A percentile compares a stretch with the other conserved stretches of the same genome.
These are phyloP conservation scores for Cochlearius cochlearius DNA, from an alignment of 2,113 vertebrate species.

Conservation along the genomic window DNA sequence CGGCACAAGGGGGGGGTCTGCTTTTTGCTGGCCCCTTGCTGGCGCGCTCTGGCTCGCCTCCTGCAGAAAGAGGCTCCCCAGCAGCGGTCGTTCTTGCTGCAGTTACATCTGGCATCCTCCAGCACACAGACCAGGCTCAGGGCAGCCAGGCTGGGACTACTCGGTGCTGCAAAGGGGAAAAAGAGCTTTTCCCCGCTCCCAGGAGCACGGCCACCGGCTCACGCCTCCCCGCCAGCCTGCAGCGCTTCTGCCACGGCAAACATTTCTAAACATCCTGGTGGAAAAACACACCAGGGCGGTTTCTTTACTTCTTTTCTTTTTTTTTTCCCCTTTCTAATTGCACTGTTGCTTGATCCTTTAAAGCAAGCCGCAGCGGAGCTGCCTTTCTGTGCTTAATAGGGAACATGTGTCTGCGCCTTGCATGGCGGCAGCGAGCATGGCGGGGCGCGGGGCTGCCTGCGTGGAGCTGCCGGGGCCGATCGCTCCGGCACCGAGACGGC, in stretches of 20 bases:
- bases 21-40: background rate
- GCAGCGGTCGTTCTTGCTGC: background rate
- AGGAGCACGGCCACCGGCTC: background rate
- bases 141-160: background rate
- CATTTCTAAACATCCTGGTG: background rate
- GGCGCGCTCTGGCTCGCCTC: background rate
- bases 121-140: background rate
- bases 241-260: background rate
- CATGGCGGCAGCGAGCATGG: background rate
- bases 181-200: background rate
- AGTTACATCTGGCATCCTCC: background rate
- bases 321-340: background rate
- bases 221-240: background rate
- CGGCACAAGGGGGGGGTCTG: background rate
- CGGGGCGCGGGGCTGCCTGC: background rate
- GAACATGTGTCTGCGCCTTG: constrained; percentile 19
- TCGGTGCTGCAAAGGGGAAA: background rate
- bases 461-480: background rate
- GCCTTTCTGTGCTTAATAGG: constrained; percentile 3
- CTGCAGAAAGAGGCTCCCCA: background rate
- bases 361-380: background rate
- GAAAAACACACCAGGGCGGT: background rate
- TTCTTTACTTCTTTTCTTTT: background rate
- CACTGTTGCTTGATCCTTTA: background rate
- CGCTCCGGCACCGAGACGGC: rapidly evolving